Evolutionary conservation across 2,113 vertebrate genomes (phyloP), one percentile per base, ranked within the genome.

Genomic region (Columba livia): DNA sequence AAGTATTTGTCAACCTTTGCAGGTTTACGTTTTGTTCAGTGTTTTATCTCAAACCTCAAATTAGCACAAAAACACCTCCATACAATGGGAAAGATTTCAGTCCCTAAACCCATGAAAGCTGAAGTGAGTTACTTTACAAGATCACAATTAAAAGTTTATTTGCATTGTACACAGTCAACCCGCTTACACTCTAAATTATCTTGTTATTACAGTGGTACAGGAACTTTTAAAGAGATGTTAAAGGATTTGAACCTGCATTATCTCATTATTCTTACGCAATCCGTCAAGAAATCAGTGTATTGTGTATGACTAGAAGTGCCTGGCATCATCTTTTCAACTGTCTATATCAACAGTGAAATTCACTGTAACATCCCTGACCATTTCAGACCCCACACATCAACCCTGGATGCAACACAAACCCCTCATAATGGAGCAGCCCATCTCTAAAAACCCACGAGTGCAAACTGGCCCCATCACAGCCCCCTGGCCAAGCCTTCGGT

Each of bases 141-240:
- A 74, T 28, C 15, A 60, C 28, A 79, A 89, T 48, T 85, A 31
- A 23, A 88, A 66, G 56, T 93, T 96, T 90, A 82, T 91, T 91
- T 79, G 31, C 42, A 44, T 34, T 34, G 20, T 64, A 73, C 11
- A 28, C 67, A 50, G 29, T 21, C 40, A 89, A 14, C 18, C 3
- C 4, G 65, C 32, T 60, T 42, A 38, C 23, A 67, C 28, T 71
- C 15, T 31, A 34, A 92, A 61, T 70, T 42, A 61, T 23, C 26
- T 44, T 56, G 4, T 28, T 25, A 6, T 61, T 64, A 73, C 6
- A 80, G 40, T 4, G 7, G 24, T 51, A 91, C 6, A 65, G 36
- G 9, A 61, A 73, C 17, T 38, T 85, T 47, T 82, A 1, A 47
- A 56, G 36, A 83, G 4, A 34, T 15, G 10, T 69, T 77, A 34